Base-by-base conservation (phyloP, 1,140 invertebrate species). In the Diorhabda carinulata region DNA sequence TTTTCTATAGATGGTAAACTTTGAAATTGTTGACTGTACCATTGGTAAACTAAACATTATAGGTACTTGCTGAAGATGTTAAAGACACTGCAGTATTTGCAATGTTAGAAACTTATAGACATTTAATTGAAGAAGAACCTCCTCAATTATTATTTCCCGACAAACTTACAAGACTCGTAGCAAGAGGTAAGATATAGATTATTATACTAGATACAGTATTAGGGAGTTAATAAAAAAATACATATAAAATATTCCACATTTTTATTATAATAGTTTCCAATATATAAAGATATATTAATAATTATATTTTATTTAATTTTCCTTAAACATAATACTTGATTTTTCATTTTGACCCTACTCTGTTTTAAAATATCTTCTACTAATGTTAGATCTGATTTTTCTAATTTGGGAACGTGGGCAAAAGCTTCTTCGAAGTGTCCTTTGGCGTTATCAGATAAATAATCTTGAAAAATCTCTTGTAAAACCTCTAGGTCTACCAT, bases 71-170 rank as follows among this genome's bases (percentile, higher is more conserved):
- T 0, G 83, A 86, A 66, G 73, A 76, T 57, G 75, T 78, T 3
- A 80, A 83, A 3, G 88, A 90, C 71, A 82, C 84, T 43, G 83
- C 84, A 1, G 80, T 89, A 68, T 81, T 87, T 69, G 83, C 84
- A 59, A 82, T 89, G 43, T 85, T 89, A 77, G 82, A 82, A 59
- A 78, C 78, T 47, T 85, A 86, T 72, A 82, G 84, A 41, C 84
- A 87, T 68, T 72, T 88, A 40, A 87, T 90, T 71, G 82, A 83
- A 41, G 81, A 87, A 74, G 83, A 87, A 56, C 85, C 88, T 2
- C 88, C 88, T 0, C 85, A 87, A 70, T 80, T 89, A 56, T 83
- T 88, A 73, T 89, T 88, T 75, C 87, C 88, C 0, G 89, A 90
- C 76, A 83, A 87, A 72, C 84, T 90, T n/a, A 89, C 87, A 3